Percentiles rank a stretch among this genome's conserved stretches.
phyloP scores from a whole-genome alignment of 2,113 vertebrate species.

The Malurus cyaneus region DNA sequence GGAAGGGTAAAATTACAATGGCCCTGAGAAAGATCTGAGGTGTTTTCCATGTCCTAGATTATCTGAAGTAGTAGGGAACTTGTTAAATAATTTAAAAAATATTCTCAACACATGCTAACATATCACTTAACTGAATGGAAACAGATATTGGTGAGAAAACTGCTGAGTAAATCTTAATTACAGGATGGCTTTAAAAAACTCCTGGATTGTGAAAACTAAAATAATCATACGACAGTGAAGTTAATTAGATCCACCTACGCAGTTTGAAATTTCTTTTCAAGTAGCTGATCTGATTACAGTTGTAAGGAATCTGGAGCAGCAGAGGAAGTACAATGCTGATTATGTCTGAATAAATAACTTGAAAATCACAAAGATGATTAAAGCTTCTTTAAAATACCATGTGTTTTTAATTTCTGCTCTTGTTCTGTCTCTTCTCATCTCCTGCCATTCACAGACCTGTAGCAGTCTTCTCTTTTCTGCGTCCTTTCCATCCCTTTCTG shows the following conservation, averaged over 20 bases:
- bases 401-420: slow-evolving; percentile 41
- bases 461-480: neutral
- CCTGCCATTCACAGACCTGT: neutral
- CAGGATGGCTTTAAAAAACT: slow-evolving; percentile 31
- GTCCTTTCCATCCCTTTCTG: neutral
- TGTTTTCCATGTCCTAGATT: neutral
- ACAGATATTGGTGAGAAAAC: neutral
- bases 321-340: slow-evolving; percentile 60
- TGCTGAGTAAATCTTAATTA: slow-evolving; percentile 51
- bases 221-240: slow-evolving; percentile 26
- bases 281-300: slow-evolving; percentile 64
- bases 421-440: slow-evolving; percentile 21
- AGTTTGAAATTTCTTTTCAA: slow-evolving; percentile 63
- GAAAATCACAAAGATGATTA: slow-evolving; percentile 55
- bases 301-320: slow-evolving; percentile 57
- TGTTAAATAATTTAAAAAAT: neutral
- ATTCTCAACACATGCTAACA: neutral
- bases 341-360: slow-evolving; percentile 63
- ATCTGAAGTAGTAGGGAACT: neutral
- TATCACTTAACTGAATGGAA: neutral
- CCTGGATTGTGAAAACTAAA: slow-evolving; percentile 21
- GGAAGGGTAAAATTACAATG: neutral
- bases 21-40: neutral
- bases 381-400: slow-evolving; percentile 52
- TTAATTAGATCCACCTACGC: slow-evolving; percentile 62